Conservation (phyloP, 2,797 vertebrate genomes). For the Menidia menidia region DNA sequence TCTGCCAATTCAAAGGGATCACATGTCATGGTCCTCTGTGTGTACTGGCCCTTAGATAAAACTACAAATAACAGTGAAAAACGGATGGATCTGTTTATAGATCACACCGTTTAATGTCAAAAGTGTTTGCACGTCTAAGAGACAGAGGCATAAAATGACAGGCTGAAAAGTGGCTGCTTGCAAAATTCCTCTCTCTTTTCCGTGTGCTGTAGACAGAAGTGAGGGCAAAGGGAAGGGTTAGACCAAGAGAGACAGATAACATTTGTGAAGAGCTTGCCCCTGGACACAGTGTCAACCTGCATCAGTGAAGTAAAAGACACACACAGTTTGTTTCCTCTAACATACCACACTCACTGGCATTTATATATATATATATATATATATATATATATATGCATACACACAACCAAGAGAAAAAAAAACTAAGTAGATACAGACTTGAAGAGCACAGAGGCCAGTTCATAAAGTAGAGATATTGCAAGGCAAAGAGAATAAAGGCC, state of each 20-base stretch:
- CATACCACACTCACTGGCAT: conserved; percentile 27
- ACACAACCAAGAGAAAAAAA: conserved; percentile 27
- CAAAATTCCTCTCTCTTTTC: conserved; percentile 64
- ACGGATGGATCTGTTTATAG: conserved; percentile 6
- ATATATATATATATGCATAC: background rate
- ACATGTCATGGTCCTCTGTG: background rate
- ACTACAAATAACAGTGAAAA: background rate
- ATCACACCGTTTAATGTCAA: conserved; percentile 10
- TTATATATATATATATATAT: background rate
- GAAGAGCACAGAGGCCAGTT: conserved; percentile 55
- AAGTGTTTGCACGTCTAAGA: conserved; percentile 35
- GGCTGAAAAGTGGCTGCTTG: conserved; percentile 56
- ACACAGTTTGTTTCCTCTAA: conserved; percentile 47
- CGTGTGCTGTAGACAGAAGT: conserved; percentile 63
- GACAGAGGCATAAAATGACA: conserved; percentile 29
- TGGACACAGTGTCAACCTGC: conserved; percentile 72
- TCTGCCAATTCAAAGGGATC: background rate
- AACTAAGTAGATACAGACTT: conserved; percentile 51
- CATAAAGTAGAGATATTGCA: conserved; percentile 61
- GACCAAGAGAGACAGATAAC: conserved; percentile 47
- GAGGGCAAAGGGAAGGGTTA: conserved; percentile 56
- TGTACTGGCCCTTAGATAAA: background rate
- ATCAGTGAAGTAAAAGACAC: conserved; percentile 61
- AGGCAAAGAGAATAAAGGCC: conserved; percentile 59
- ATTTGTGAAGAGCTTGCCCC: conserved; percentile 72